Evolutionary conservation across 2,797 vertebrate genomes (phyloP).

Genomic region (Nannoperca obscura): DNA sequence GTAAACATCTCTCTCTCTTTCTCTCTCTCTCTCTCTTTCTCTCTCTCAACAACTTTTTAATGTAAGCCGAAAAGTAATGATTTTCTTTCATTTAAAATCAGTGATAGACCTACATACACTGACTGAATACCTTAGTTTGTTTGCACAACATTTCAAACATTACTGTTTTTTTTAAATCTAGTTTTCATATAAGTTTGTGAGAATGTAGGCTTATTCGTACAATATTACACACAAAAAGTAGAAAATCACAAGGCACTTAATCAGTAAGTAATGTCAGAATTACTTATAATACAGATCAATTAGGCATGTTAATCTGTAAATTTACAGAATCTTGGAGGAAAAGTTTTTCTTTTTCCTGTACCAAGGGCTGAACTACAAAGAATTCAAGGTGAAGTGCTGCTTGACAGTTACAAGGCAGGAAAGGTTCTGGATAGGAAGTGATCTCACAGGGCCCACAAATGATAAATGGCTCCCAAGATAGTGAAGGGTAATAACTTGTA

Average conservation of each 20-base stretch:
- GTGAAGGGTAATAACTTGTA: conserved; percentile 76
- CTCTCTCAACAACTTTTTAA: not conserved
- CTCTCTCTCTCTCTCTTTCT: too few species aligned
- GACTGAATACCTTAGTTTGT: not conserved
- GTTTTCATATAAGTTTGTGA: not conserved
- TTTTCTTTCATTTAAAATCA: not conserved
- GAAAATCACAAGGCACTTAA: not conserved
- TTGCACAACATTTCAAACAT: not conserved
- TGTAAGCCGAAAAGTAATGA: not conserved
- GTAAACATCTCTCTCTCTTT: too few species aligned
- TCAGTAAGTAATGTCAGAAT: not conserved
- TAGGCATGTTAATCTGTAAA: not conserved
- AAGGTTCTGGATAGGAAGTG: conserved; percentile 69
- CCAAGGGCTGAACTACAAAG: conserved; percentile 3
- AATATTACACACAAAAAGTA: not conserved
- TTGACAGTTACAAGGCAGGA: conserved; percentile 69
- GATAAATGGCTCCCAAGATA: conserved; percentile 72
- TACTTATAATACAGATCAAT: not conserved
- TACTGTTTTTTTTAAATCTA: not conserved
- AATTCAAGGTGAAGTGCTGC: conserved; percentile 43
- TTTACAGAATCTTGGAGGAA: conserved; percentile 2
- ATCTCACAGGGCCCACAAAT: conserved; percentile 70
- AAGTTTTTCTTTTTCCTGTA: conserved; percentile 2
- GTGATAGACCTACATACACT: not conserved
- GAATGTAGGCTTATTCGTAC: not conserved